Base-by-base conservation (phyloP, 2,888 invertebrate genomes). In the Malachius bipustulatus region DNA sequence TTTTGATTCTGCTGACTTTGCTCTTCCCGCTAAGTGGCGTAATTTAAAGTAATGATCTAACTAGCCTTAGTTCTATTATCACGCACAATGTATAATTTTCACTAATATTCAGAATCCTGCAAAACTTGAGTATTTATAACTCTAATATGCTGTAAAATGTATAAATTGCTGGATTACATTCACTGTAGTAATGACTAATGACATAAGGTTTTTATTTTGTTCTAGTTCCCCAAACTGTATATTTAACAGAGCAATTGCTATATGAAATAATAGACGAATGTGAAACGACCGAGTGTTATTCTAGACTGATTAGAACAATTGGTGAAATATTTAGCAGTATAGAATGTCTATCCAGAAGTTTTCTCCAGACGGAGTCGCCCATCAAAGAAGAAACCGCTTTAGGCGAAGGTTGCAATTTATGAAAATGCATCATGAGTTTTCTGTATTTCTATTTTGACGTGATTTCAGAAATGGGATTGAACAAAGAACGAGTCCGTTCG, bases 211-310 rank as follows among this genome's bases (percentile, higher is more conserved):
- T 19, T 19, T 6, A 19, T 19, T 19, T 8, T 19, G n/a, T 19
- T 19, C 6, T 19, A 8, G 39, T 30, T 33, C 36, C 39, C 2
- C 33, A 29, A 11, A 34, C 31, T 14, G 26, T 36, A 32, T 39
- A 37, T 49, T 63, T 90, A 42, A 85, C 83, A 31, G 89, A 90
- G 62, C 73, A 78, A 41, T 73, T 74, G 42, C 66, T 91, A 34
- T 69, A 74, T 51, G 72, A 77, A 45, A 70, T 90, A 39, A 77
- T 90, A 47, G 76, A 78, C 43, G 74, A 73, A 48, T 88, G 89
- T 55, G 69, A 78, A 51, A 64, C 71, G 41, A 72, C 70, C 27
- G 70, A 77, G 44, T 69, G 72, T 36, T 83, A 80, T 52, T 74
- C 82, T 30, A 71, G 76, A 6, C 63, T 91, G 29, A 79, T 82